Evolutionary conservation across 2,888 invertebrate genomes (phyloP).

Genomic region (Carabus problematicus): DNA sequence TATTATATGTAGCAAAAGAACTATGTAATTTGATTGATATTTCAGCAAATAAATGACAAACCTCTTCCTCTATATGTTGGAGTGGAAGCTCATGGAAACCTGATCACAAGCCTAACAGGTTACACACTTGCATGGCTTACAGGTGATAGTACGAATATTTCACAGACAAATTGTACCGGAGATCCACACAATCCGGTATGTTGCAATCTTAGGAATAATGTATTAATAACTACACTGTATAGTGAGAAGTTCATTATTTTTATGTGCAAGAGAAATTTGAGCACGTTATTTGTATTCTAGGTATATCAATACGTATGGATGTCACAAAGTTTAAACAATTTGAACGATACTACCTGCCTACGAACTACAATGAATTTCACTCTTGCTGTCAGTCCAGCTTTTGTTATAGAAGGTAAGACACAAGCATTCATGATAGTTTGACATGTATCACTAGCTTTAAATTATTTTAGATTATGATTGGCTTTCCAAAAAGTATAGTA

Average conservation of each 20-base stretch:
- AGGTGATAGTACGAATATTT: conserved; percentile 57
- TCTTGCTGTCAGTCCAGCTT: conserved; percentile 83
- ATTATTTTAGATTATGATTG: conserved; percentile 73
- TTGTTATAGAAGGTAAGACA: conserved; percentile 69
- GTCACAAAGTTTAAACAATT: conserved; percentile 61
- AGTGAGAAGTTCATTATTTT: conserved; percentile 40
- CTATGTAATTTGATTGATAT: conserved; percentile 36
- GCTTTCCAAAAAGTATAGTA: conserved; percentile 77
- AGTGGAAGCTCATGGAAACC: conserved; percentile 62
- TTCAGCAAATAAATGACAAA: conserved; percentile 49
- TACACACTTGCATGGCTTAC: conserved; percentile 70
- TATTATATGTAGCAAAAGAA: conserved; percentile 2
- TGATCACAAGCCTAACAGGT: conserved; percentile 66
- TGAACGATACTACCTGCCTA: conserved; percentile 72
- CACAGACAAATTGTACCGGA: conserved; percentile 60
- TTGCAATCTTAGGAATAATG: conserved; percentile 29
- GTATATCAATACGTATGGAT: conserved; percentile 65
- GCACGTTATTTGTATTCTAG: conserved; percentile 47
- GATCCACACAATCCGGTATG: conserved; percentile 56
- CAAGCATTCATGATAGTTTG: conserved; percentile 9
- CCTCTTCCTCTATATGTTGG: conserved; percentile 68
- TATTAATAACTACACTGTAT: conserved; percentile 35
- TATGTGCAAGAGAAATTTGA: no score
- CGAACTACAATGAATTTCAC: conserved; percentile 77
- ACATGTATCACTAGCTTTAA: conserved; percentile 26